Percentiles rank a stretch among this genome's conserved stretches.
These are phyloP conservation scores for Cricetomys ansorgei DNA, from an alignment of 2,113 vertebrate species.

Conservation along the genomic window DNA sequence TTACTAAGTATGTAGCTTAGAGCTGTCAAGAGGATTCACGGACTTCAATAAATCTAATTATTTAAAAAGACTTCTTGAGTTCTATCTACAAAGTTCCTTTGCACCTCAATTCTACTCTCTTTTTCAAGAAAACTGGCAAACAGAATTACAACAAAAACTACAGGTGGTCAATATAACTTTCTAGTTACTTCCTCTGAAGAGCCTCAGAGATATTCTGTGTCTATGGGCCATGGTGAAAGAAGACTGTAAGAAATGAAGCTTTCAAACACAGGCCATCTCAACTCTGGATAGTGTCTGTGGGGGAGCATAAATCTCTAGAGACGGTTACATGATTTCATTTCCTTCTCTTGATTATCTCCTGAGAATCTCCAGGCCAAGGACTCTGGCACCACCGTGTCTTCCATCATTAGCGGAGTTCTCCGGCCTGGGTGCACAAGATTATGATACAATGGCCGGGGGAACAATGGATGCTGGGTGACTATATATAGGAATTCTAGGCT, in stretches of 20 bases:
- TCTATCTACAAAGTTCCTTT: constrained; percentile 13
- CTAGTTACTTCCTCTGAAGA: constrained; percentile 41
- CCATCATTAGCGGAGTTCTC: constrained; percentile 57
- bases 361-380: constrained; percentile 71
- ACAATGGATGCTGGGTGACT: constrained; percentile 74
- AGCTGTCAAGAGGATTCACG: constrained; percentile 10
- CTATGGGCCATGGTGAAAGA: not conserved
- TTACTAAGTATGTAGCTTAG: not conserved
- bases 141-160: not conserved
- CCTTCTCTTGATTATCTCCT: constrained; percentile 74
- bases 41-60: constrained; percentile 19
- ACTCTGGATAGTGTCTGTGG: constrained; percentile 52
- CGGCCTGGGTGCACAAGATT: constrained; percentile 69
- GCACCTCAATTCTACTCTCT: not conserved
- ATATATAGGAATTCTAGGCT: constrained; percentile 79
- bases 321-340: constrained; percentile 64
- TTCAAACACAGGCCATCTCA: constrained; percentile 34
- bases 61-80: constrained; percentile 52
- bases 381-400: constrained; percentile 56
- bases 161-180: not conserved
- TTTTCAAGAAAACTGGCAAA: constrained; percentile 14
- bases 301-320: constrained; percentile 59
- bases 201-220: constrained; percentile 24
- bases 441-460: constrained; percentile 73
- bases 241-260: constrained; percentile 34